Conservation (phyloP, 1,140 invertebrate genomes). For the roundworm (Caenorhabditis elegans) region DNA sequence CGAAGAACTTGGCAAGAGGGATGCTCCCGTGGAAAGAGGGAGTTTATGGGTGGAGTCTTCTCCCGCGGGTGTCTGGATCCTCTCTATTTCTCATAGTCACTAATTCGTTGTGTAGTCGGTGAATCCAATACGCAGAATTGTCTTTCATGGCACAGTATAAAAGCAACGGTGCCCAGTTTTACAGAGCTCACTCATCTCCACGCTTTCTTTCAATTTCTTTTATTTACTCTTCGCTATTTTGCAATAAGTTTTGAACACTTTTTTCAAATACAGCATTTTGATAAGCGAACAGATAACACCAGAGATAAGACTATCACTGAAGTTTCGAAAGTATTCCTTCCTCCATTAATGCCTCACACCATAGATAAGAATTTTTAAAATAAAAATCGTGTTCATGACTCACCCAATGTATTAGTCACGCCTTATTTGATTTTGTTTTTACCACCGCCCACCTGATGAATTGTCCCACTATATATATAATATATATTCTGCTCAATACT, state of each 20-base stretch:
- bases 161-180: neutral
- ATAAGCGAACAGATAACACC: too few species aligned
- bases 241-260: neutral
- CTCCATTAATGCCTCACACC: too few species aligned
- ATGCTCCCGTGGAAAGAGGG: slow-evolving; percentile 13
- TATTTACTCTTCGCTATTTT: neutral
- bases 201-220: neutral
- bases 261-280: too few species aligned
- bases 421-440: neutral
- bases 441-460: neutral
- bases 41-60: slow-evolving; percentile 13
- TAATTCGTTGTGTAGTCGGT: neutral
- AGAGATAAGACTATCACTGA: neutral
- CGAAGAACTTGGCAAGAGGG: slow-evolving; percentile 20
- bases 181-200: slow-evolving; percentile 6
- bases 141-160: slow-evolving; percentile 20
- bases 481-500: too few species aligned
- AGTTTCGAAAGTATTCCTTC: too few species aligned
- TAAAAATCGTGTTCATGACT: neutral
- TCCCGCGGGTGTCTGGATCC: neutral
- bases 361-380: too few species aligned
- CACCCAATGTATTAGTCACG: neutral
- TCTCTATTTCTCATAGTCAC: neutral
- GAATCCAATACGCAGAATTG: slow-evolving; percentile 23
- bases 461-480: neutral